These are phyloP conservation scores for Rhopilema esculentum DNA, from an alignment of 30 jellyfish, hydroid and myxozoan genomes.

Conservation along the genomic window DNA sequence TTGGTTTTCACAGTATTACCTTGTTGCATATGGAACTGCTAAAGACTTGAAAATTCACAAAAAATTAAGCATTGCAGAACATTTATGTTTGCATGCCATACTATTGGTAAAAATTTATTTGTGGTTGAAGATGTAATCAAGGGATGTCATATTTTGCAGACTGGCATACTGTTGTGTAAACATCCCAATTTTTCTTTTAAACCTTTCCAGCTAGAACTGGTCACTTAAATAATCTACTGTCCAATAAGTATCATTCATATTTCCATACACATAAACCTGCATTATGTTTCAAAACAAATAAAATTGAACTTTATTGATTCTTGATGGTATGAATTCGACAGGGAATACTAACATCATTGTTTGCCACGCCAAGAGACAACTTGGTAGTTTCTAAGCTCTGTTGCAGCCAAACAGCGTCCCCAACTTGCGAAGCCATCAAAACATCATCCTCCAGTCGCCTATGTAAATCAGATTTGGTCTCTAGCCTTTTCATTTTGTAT, in stretches of 20 bases:
- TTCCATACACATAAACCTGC: no score
- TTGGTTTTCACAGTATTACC: not conserved
- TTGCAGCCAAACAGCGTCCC: slow-evolving; percentile 72
- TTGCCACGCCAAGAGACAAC: slow-evolving; percentile 12
- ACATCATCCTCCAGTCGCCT: slow-evolving; percentile 68
- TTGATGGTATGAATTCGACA: not conserved
- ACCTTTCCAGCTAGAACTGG: no score
- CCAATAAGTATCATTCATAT: no score
- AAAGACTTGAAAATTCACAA: not conserved
- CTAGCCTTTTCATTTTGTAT: not conserved
- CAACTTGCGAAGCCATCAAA: slow-evolving; percentile 76
- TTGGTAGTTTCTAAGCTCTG: slow-evolving; percentile 49
- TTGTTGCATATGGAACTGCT: not conserved
- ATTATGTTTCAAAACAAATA: no score
- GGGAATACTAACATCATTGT: slow-evolving; percentile 49
- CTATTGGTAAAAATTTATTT: no score
- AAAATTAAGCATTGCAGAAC: not conserved
- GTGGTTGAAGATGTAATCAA: no score
- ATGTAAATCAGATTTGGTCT: slow-evolving; percentile 61
- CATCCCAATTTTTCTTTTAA: no score
- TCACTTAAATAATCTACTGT: no score
- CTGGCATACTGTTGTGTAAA: no score
- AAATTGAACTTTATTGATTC: no score
- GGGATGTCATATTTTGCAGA: no score
- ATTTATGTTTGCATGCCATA: no score